Conservation (phyloP, 1,140 invertebrate species). For the Penaeus chinensis region DNA sequence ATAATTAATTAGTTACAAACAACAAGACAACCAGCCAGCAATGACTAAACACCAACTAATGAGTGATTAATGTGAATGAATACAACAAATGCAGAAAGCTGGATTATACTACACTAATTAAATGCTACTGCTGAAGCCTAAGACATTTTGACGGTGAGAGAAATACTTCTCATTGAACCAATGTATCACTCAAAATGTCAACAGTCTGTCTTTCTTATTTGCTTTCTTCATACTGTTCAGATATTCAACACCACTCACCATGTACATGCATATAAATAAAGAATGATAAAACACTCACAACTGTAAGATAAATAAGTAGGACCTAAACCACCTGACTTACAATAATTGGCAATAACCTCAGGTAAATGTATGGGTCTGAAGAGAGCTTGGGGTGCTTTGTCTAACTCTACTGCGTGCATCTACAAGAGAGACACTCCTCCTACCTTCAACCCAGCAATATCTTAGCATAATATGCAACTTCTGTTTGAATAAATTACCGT, state of each 20-base stretch:
- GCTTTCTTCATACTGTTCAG: conserved; percentile 56
- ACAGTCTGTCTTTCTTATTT: conserved; percentile 54
- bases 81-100: conserved; percentile 36
- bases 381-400: no score
- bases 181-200: conserved; percentile 25
- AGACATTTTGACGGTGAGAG: conserved; percentile 1
- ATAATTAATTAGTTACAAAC: conserved; percentile 17
- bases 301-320: conserved; percentile 48
- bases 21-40: conserved; percentile 34
- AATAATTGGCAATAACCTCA: no score
- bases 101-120: conserved; percentile 19
- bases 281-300: conserved; percentile 33
- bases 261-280: conserved; percentile 38
- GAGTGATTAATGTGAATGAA: conserved; percentile 36
- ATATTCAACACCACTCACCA: conserved; percentile 33
- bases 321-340: conserved; percentile 17
- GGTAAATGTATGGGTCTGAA: no score
- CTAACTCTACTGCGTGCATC: no score
- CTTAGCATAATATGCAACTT: no score
- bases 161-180: neutral
- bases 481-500: no score
- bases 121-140: conserved; percentile 33
- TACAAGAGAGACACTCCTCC: no score
- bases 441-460: no score
- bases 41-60: conserved; percentile 38